Evolutionary conservation across 1,140 invertebrate genomes (phyloP), one percentile per base, ranked within the genome.

Genomic region (Trachymyrmex cornetzi): DNA sequence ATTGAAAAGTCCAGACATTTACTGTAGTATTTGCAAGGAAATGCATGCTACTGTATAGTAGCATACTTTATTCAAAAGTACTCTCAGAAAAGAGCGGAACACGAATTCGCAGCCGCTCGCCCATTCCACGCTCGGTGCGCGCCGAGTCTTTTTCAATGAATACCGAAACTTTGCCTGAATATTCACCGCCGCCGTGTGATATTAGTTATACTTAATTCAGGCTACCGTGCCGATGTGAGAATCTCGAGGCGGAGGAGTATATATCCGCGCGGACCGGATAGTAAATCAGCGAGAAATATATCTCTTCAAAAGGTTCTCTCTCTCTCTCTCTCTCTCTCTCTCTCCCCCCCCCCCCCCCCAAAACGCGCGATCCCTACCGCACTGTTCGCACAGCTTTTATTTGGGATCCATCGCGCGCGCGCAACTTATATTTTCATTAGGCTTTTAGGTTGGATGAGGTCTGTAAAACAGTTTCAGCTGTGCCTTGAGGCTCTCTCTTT

Each of bases 181-280:
- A 77, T 84, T 84, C 75, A 66, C 74, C 67, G 71, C 63, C 77
- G 27, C 75, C n/a, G 90, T 89, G 91, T 91, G 88, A 94, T 95
- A 95, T 94, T 93, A 94, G 93, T 94, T 95, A 94, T 94, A 94
- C 93, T 94, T 94, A 94, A 94, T 94, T 94, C 93, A 94, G 92
- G 92, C 94, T 92, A 92, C 93, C 64, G 75, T 59, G 75, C 77
- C 53, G 50, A 80, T 57, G 63, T 38, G 75, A 44, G 69, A 84
- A 61, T 74, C 80, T 84, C 55, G 69, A 55, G 44, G 89, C 48
- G 57, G 27, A 12, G 38, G 27, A 22, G 24, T 53, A 19, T 53
- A 19, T 74, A 14, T 14, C 27, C 48, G n/a, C n/a, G n/a, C n/a
- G 64, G 16, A 24, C 38, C 55, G 55, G 24, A 22, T 14, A 55